phyloP scores from a whole-genome alignment of 2,797 vertebrate species.

The Podarcis lilfordi region DNA sequence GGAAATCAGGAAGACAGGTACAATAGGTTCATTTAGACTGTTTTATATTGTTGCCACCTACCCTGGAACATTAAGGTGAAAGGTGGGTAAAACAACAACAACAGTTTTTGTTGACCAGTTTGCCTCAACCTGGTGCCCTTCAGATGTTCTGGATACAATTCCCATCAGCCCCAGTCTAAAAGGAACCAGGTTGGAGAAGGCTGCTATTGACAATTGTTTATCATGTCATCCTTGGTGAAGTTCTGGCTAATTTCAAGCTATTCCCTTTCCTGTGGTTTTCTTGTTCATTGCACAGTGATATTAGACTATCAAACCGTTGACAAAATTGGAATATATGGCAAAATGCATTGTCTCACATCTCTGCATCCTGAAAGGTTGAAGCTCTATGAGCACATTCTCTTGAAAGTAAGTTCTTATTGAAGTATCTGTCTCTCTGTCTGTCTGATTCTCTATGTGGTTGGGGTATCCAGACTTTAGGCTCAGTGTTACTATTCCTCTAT shows the following conservation, averaged over 20 bases:
- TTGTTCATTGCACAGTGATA: neutral
- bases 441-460: neutral
- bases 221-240: neutral
- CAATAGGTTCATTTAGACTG: too few relatives aligned
- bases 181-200: too few relatives aligned
- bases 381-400: neutral
- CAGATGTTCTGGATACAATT: too few relatives aligned
- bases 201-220: neutral
- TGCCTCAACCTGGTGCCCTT: too few relatives aligned
- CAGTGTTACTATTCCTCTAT: neutral
- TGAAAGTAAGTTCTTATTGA: neutral
- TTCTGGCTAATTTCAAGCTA: neutral
- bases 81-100: too few relatives aligned
- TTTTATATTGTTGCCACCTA: too few relatives aligned
- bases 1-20: neutral
- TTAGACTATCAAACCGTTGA: neutral
- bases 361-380: neutral
- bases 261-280: neutral
- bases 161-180: too few relatives aligned
- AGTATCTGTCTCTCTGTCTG: too few relatives aligned
- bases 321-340: neutral
- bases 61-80: too few relatives aligned
- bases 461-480: fast-evolving
- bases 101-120: too few relatives aligned
- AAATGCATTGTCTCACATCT: neutral